Percentiles rank a stretch among this genome's conserved stretches.
Conservation (phyloP, 2,113 vertebrate species). For the Psilopogon haemacephalus region DNA sequence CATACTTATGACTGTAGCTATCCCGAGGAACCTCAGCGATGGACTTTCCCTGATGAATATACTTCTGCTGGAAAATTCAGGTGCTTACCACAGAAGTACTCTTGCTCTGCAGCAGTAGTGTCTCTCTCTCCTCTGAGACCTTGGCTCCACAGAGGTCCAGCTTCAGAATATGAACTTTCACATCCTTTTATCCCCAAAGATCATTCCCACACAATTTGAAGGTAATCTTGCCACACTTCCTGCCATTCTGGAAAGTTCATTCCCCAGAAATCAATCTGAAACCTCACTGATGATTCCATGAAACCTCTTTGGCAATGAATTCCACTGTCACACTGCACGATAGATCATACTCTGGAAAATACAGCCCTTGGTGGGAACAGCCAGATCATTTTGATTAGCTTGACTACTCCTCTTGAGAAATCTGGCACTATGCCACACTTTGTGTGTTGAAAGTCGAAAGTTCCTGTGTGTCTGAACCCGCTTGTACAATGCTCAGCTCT, state of each 20-base stretch:
- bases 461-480: background rate
- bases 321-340: background rate
- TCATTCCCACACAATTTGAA: background rate
- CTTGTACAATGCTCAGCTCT: background rate
- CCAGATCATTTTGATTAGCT: background rate
- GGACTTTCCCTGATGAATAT: background rate
- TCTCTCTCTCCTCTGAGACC: background rate
- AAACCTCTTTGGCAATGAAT: conserved; percentile 1
- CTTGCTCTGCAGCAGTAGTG: background rate
- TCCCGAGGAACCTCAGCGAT: background rate
- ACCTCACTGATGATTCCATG: background rate
- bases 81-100: background rate
- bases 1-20: background rate
- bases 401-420: background rate
- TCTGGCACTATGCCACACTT: background rate
- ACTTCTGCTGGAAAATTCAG: background rate
- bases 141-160: background rate
- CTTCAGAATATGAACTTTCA: background rate
- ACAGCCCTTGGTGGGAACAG: background rate
- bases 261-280: background rate
- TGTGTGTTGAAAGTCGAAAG: background rate
- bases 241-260: rapidly evolving
- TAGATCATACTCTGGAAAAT: background rate
- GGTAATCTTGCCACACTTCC: background rate
- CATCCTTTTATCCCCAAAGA: background rate